Evolutionary conservation across 2,888 invertebrate species (phyloP), one percentile per base, ranked within the genome.

Genomic region (Melieria omissa): DNA sequence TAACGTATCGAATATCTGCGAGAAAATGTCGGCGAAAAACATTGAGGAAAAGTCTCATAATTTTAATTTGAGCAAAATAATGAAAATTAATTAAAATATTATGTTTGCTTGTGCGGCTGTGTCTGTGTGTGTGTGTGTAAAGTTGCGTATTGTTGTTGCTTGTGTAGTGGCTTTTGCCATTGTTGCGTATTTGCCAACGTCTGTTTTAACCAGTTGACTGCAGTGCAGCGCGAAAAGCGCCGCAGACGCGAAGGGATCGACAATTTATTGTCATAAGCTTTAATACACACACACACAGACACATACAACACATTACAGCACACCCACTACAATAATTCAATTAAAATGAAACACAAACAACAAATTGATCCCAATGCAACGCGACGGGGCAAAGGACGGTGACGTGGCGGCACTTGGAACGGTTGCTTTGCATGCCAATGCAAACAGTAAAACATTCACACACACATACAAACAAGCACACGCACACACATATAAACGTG

Each of bases 321-420:
- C 60, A 49, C 55, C 44, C 54, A 49, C 14, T 55, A 52, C 29
- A 73, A 74, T 74, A 74, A 71, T 74, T 72, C 72, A 74, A 74
- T 74, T 73, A 72, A 74, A 72, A 68, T 69, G 72, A 65, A 74
- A 74, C 68, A 70, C 70, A 68, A 65, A 65, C 65, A 71, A 71
- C 72, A 73, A 74, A 74, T 71, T 72, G 69, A 72, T 72, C 61
- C 65, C 70, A 58, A 65, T 68, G 46, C n/a, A 8, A 4, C 9
- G 12, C n/a, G 16, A 47, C 6, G 14, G 49, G 14, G 14, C 46
- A 14, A 5, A 14, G 7, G 4, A 29, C 29, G 29, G 3, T 29
- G 29, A 29, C 29, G 29, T 3, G 29, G 29, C 29, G 29, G 29
- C 29, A 29, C 29, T 29, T 29, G 29, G 29, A 29, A 29, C 29